A percentile compares a stretch with the other conserved stretches of the same genome.
Conservation (phyloP, 1,140 invertebrate species). For the Bradynema listronoti region DNA sequence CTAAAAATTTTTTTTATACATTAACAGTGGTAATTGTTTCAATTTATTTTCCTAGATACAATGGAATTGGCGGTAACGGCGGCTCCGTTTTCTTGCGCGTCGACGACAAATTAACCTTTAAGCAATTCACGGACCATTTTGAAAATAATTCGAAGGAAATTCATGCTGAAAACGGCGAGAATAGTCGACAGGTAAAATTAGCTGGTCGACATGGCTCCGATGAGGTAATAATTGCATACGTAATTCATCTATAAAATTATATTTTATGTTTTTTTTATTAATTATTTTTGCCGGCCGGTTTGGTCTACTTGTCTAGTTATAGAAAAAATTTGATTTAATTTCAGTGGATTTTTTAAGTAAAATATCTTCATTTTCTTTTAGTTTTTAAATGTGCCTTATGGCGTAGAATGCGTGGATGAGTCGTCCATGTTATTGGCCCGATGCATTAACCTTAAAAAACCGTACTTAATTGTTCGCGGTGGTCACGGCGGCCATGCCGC, state of each 20-base stretch:
- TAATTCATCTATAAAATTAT: background rate
- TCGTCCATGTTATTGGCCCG: conserved; percentile 33
- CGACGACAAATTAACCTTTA: conserved; percentile 34
- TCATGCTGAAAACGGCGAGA: conserved; percentile 26
- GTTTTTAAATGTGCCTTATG: conserved; percentile 48
- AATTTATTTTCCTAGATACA: conserved; percentile 36
- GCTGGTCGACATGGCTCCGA: conserved; percentile 35
- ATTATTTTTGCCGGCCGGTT: no score
- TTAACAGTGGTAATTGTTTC: conserved; percentile 9
- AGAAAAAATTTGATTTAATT: no score
- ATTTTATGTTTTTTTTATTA: background rate
- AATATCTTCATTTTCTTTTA: no score
- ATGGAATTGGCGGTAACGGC: conserved; percentile 51
- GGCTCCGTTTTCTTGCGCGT: conserved; percentile 41
- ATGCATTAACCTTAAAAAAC: conserved; percentile 29
- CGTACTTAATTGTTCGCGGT: conserved; percentile 49
- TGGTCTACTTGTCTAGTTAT: no score
- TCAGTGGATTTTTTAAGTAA: no score
- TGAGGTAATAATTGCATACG: conserved; percentile 19
- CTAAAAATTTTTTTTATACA: no score
- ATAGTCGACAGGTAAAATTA: conserved; percentile 25
- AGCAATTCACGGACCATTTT: conserved; percentile 34
- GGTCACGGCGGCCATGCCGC: conserved; percentile 43
- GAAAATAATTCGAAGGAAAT: conserved; percentile 16
- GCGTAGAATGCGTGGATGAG: conserved; percentile 51